phyloP scores from a whole-genome alignment of 2,797 vertebrate genomes.

The Odontamblyopus rebecca region DNA sequence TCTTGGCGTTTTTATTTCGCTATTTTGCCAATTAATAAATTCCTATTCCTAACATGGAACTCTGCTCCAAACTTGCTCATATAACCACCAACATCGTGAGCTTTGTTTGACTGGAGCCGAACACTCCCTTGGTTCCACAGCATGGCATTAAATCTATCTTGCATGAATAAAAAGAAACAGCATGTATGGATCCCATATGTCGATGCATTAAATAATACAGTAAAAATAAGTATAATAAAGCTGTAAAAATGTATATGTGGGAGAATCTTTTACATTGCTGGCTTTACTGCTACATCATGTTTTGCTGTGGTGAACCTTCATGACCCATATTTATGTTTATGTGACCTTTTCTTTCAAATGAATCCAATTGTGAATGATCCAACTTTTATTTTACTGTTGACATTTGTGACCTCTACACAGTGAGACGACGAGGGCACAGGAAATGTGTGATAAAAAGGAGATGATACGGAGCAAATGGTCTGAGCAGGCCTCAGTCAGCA shows the following conservation, averaged over 20 bases:
- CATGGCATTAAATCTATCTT: neutral
- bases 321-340: neutral
- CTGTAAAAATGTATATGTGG: too few relatives aligned
- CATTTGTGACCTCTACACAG: neutral
- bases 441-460: slow-evolving; percentile 10
- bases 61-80: too few relatives aligned
- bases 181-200: neutral
- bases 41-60: too few relatives aligned
- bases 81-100: too few relatives aligned
- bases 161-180: neutral
- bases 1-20: too few relatives aligned
- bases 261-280: too few relatives aligned
- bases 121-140: neutral
- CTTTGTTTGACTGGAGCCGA: too few relatives aligned
- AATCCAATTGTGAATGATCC: neutral
- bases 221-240: too few relatives aligned
- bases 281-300: too few relatives aligned
- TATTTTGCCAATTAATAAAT: too few relatives aligned
- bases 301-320: neutral
- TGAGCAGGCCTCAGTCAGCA: neutral
- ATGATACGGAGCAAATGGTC: slow-evolving; percentile 2
- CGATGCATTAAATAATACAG: neutral
- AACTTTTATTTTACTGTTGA: neutral
- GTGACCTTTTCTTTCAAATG: too few relatives aligned
- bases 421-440: neutral